Base-by-base conservation (phyloP, 30 jellyfish, hydroid and myxozoan species). In the Hydractinia echinata region DNA sequence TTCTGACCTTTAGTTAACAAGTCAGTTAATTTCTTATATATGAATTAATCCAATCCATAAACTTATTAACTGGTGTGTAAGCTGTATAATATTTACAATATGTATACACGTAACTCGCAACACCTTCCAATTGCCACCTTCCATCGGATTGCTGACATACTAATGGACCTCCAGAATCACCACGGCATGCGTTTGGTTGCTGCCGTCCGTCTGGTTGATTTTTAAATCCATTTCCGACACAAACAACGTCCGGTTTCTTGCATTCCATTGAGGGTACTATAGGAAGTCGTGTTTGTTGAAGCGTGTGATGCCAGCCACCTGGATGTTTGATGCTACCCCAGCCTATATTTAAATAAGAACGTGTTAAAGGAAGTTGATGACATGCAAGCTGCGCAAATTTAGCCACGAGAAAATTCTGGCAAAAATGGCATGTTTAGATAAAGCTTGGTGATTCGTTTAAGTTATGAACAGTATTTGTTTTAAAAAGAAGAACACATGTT, bases 301-400 rank as follows among this genome's bases (percentile, higher is more conserved):
- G 39, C 19, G 74, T 64, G 16, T 64, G 74, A 51, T 64, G 16
- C 19, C 10, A 7, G 74, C 18, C 18, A 64, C 74, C 74, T n/a
- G 74, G 74, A 64, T 64, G 74, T 13, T 64, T 64, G 74, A 64
- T 64, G 39, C 74, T 64, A n/a, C 74, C 74, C 74, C 74, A 64
- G 39, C 74, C 74, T 64, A 13, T 7, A n/a, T 6, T 6, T 7
- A 19, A 70, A 50, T 18, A 9, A 11, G 30, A n/a, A n/a, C n/a
- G n/a, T n/a, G n/a, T n/a, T n/a, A 55, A 6, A 53, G 54, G 56
- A 6, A 51, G 5, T 5, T 30, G 6, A 19, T n/a, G 15, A n/a
- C n/a, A n/a, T n/a, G n/a, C n/a, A n/a, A n/a, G n/a, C n/a, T n/a
- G n/a, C n/a, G n/a, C n/a, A n/a, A n/a, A n/a, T n/a, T n/a, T n/a